Base-by-base conservation (phyloP, 2,888 invertebrate species). In the Apodemia duryi region DNA sequence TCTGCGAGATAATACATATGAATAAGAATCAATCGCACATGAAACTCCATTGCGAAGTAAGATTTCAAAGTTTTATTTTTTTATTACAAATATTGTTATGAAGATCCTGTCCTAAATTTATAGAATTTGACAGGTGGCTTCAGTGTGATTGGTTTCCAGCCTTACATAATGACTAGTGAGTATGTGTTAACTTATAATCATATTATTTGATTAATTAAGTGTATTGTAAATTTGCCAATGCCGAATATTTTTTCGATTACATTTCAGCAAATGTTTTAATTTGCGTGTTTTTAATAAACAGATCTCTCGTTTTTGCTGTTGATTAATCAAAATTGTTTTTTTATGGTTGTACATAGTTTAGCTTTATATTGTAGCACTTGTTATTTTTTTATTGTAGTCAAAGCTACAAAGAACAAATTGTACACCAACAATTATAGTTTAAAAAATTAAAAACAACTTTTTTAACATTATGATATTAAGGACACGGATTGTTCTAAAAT, bases 221-320 rank as follows among this genome's bases (percentile, higher is more conserved):
- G 38, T 38, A 38, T 38, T 38, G 38, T 38, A 38, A 38, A 38
- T 38, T 38, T 38, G 38, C 6, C 38, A 38, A 7, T 38, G 38
- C 38, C 38, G 1, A 38, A 7, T 38, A 38, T 38, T 38, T 38
- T 38, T 38, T 38, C 7, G 38, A 38, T 38, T 38, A 6, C 38
- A 38, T 38, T 38, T 38, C 38, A 38, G 38, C 38, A 38, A 38
- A 7, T 38, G 38, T 38, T 38, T 32, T 38, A 38, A 7, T 38
- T 38, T 38, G 38, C 38, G 38, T 38, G 38, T 38, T 52, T 52
- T 9, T 21, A 52, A 28, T 21, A 52, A 52, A 52, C 52, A 52
- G 52, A 52, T 52, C 52, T 54, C 54, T 54, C 28, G 21, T 54
- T 54, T 54, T 54, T 54, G 29, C 54, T 54, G 54, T 54, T 54